Conservation (phyloP, 2,888 invertebrate species). For the Spatulosminthurus flaviceps region DNA sequence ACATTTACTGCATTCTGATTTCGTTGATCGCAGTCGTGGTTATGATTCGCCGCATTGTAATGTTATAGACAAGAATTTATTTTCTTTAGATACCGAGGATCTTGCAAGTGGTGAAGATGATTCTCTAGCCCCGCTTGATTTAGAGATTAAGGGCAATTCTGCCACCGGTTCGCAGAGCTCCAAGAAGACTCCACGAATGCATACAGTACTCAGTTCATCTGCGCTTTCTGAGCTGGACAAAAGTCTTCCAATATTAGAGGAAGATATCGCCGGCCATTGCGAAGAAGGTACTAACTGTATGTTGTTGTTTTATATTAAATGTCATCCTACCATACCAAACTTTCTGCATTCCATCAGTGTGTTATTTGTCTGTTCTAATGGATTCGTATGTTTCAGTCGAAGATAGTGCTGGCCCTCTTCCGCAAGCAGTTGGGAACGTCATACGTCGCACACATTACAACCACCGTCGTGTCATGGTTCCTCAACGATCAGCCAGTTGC, state of each 20-base stretch:
- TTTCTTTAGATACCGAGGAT: conserved; percentile 55
- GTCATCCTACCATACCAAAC: too few species aligned
- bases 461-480: conserved; percentile 50
- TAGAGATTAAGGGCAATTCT: conserved; percentile 49
- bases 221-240: conserved; percentile 50
- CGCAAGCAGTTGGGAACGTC: conserved; percentile 35
- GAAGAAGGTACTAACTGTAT: conserved; percentile 44
- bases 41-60: not conserved
- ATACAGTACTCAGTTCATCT: conserved; percentile 47
- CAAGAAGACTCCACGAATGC: conserved; percentile 48
- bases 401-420: conserved; percentile 50
- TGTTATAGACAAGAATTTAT: too few species aligned
- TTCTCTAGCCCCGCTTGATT: conserved; percentile 52
- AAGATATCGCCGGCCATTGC: conserved; percentile 42
- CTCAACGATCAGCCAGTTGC: conserved; percentile 54
- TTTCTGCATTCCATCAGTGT: not conserved
- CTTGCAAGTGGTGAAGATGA: conserved; percentile 54
- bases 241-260: conserved; percentile 50
- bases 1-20: too few species aligned
- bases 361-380: not conserved
- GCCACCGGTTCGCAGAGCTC: conserved; percentile 34
- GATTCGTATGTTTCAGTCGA: conserved; percentile 32
- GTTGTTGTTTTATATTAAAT: not conserved
- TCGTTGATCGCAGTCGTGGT: too few species aligned
- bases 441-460: conserved; percentile 38